phyloP scores from a whole-genome alignment of 2,888 invertebrate species.

The Lithophane ornitopus region DNA sequence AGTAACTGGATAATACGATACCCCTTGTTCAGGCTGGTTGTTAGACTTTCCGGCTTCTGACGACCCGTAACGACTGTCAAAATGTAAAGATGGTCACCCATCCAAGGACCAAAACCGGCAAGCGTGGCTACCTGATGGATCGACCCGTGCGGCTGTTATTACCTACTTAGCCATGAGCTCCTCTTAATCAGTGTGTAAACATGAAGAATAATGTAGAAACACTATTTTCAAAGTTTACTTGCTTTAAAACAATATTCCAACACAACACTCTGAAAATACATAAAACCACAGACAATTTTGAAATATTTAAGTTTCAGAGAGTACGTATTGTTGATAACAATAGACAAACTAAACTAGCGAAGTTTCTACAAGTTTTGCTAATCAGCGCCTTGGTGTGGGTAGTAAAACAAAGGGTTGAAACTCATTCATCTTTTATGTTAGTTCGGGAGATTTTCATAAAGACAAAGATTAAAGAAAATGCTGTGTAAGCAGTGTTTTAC shows the following conservation, averaged over 20 bases:
- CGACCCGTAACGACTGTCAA: too few relatives aligned
- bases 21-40: too few relatives aligned
- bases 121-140: too few relatives aligned
- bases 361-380: slow-evolving; percentile 54
- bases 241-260: slow-evolving; percentile 16
- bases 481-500: neutral
- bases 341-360: slow-evolving; percentile 44
- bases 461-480: slow-evolving; percentile 37
- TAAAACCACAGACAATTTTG: slow-evolving; percentile 27
- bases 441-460: slow-evolving; percentile 43
- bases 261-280: neutral
- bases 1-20: too few relatives aligned
- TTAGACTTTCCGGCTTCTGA: too few relatives aligned
- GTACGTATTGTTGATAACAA: slow-evolving; percentile 56
- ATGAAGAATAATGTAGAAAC: neutral
- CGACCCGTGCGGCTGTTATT: too few relatives aligned
- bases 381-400: slow-evolving; percentile 49
- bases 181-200: neutral
- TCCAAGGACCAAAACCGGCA: too few relatives aligned
- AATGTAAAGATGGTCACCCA: too few relatives aligned
- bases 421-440: slow-evolving; percentile 52
- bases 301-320: slow-evolving; percentile 38
- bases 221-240: neutral
- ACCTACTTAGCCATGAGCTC: too few relatives aligned
- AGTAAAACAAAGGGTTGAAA: slow-evolving; percentile 49